A percentile compares a stretch with the other conserved stretches of the same genome.
These are phyloP conservation scores for Macropis europaea DNA, from an alignment of 2,888 invertebrate species.

Conservation along the genomic window DNA sequence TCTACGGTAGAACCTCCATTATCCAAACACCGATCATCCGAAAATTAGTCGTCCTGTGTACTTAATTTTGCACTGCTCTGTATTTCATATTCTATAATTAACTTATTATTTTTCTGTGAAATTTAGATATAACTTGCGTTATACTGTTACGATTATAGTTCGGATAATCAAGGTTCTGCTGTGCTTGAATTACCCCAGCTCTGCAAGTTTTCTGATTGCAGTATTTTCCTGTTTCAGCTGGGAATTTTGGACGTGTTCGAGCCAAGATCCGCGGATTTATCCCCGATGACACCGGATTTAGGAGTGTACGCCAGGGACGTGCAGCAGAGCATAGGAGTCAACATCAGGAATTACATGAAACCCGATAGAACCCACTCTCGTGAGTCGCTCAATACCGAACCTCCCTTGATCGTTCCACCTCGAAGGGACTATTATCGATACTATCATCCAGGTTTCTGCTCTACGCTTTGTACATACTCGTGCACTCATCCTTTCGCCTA, in stretches of 20 bases:
- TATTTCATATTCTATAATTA: no score
- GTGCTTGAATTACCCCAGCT: no score
- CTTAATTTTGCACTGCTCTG: no score
- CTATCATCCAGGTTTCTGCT: constrained; percentile 65
- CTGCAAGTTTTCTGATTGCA: no score
- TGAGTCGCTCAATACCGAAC: constrained; percentile 63
- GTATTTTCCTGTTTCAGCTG: no score
- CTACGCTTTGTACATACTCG: constrained; percentile 56
- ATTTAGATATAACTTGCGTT: no score
- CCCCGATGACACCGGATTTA: constrained; percentile 88
- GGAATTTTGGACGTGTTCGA: constrained; percentile 90
- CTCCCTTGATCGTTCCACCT: constrained; percentile 52
- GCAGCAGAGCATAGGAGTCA: constrained; percentile 91
- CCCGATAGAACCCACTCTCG: constrained; percentile 78
- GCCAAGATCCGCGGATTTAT: constrained; percentile 89
- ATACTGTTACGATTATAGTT: no score
- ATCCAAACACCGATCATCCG: no score
- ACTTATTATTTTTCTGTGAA: no score
- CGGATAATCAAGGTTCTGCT: no score
- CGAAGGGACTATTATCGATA: constrained; percentile 70
- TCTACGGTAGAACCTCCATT: no score
- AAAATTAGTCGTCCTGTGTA: no score
- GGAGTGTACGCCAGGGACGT: constrained; percentile 91
- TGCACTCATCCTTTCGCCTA: constrained; percentile 40
- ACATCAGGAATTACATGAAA: constrained; percentile 88